phyloP scores from a whole-genome alignment of 2,113 vertebrate species.

The Gallinago undulata region DNA sequence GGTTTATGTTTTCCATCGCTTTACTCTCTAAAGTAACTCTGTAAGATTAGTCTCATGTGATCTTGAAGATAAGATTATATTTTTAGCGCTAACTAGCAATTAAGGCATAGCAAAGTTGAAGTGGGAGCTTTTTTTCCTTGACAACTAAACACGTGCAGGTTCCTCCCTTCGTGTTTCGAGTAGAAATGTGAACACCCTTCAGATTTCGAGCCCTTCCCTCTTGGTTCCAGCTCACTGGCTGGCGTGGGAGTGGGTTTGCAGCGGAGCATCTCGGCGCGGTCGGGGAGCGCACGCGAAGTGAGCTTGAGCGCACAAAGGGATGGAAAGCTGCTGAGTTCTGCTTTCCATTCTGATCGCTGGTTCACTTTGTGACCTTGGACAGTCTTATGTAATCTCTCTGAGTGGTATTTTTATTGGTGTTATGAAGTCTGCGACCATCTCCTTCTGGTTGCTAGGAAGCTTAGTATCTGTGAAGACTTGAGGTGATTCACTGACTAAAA shows the following conservation, averaged over 20 bases:
- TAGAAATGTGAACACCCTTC: neutral
- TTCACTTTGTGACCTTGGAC: neutral
- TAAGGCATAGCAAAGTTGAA: neutral
- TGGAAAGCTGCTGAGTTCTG: neutral
- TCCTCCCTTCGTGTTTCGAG: neutral
- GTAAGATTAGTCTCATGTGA: neutral
- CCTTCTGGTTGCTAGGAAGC: neutral
- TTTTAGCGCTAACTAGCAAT: neutral
- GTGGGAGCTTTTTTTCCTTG: neutral
- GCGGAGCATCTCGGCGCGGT: rapidly evolving
- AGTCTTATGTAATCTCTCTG: neutral
- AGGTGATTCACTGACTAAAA: neutral
- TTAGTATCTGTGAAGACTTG: neutral
- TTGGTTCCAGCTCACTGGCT: neutral
- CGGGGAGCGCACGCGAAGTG: rapidly evolving
- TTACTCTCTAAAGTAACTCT: neutral
- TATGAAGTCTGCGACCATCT: neutral
- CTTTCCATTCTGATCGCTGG: neutral
- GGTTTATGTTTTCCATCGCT: neutral
- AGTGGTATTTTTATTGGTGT: neutral
- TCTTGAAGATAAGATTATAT: neutral
- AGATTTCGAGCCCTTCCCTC: neutral
- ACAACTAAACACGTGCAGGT: rapidly evolving
- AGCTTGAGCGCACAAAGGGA: rapidly evolving
- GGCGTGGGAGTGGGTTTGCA: neutral